These are phyloP conservation scores for Leuciscus waleckii DNA, from an alignment of 2,797 vertebrate genomes.

Conservation along the genomic window DNA sequence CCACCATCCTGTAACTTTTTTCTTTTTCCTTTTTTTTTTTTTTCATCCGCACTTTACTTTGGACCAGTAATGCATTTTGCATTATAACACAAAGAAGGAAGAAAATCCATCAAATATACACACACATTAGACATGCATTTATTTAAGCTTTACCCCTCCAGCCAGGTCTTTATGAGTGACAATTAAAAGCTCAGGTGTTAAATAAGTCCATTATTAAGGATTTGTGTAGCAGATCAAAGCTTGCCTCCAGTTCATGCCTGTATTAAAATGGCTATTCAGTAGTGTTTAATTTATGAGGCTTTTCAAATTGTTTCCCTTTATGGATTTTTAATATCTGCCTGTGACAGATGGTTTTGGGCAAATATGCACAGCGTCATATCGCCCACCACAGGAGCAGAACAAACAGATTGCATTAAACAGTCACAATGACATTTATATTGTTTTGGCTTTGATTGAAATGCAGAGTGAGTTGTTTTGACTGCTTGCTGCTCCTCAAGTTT, in stretches of 20 bases:
- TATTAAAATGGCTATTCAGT: constrained; percentile 52
- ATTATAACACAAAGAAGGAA: background rate
- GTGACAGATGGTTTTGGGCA: constrained; percentile 62
- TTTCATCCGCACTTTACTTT: background rate
- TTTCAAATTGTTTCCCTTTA: constrained; percentile 60
- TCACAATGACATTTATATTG: constrained; percentile 65
- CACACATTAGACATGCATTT: background rate
- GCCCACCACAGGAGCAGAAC: constrained; percentile 49
- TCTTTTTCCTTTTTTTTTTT: too few species aligned
- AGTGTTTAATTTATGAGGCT: constrained; percentile 51
- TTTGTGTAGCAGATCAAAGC: constrained; percentile 45
- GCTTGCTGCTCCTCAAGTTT: constrained; percentile 30
- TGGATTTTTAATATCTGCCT: constrained; percentile 64
- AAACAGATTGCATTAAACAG: constrained; percentile 62
- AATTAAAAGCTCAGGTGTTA: constrained; percentile 39
- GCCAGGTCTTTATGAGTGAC: constrained; percentile 9
- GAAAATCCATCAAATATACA: background rate
- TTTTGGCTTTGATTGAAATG: constrained; percentile 55
- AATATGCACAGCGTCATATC: constrained; percentile 49
- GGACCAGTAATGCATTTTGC: background rate
- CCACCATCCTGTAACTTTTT: background rate
- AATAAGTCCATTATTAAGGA: constrained; percentile 26
- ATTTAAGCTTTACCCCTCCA: background rate
- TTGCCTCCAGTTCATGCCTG: constrained; percentile 37
- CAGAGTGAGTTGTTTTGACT: constrained; percentile 51